Conservation (phyloP, 2,797 vertebrate species). For the Esox masquinongy region DNA sequence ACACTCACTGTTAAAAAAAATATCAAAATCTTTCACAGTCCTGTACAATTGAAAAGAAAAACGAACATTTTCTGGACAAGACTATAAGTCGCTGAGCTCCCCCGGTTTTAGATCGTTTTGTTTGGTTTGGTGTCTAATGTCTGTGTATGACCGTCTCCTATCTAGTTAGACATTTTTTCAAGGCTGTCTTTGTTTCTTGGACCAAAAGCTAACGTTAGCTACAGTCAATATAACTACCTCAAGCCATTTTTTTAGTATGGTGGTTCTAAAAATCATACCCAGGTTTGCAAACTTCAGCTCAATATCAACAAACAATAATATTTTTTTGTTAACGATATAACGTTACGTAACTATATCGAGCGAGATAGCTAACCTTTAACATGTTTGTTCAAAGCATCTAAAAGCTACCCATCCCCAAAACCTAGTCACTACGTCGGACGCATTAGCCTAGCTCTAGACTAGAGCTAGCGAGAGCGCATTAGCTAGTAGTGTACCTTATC, state of each 20-base stretch:
- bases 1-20: too few species aligned
- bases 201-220: background rate
- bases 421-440: background rate
- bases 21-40: too few species aligned
- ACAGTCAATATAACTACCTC: too few species aligned
- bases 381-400: too few species aligned
- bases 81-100: too few species aligned
- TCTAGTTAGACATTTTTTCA: too few species aligned
- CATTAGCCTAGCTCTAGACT: background rate
- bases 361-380: background rate
- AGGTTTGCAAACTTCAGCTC: background rate
- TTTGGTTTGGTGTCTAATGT: too few species aligned
- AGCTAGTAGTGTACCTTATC: background rate
- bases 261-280: background rate
- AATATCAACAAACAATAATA: background rate
- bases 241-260: background rate
- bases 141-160: too few species aligned
- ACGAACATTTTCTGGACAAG: too few species aligned
- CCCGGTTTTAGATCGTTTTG: too few species aligned
- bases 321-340: too few species aligned
- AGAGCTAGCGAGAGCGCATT: background rate
- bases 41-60: too few species aligned
- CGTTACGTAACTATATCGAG: background rate
- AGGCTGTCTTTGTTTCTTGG: background rate
- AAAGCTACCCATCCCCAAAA: background rate